Evolutionary conservation across 2,888 invertebrate species (phyloP), one percentile per base, ranked within the genome.

Genomic region (Pyrgus malvae): DNA sequence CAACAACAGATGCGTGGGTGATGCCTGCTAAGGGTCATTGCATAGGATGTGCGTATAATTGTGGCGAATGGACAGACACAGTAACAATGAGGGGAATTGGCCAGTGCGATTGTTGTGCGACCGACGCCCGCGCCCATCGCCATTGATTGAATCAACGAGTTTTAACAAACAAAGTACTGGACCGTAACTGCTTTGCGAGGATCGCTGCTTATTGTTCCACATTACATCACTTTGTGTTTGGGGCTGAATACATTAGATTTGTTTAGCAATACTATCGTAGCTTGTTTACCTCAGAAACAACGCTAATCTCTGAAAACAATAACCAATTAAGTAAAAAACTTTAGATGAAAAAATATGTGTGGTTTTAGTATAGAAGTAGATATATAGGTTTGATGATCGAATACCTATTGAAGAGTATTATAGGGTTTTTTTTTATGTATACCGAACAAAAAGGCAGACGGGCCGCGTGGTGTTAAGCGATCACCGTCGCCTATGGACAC

Each of bases 101-200:
- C 80, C 81, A 83, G 80, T 80, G 74, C 82, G 80, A 90, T 88
- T 87, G 86, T 90, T 86, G 85, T 88, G 88, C 86, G 87, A 86
- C 81, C 82, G 75, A 80, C 83, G 85, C 84, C 85, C 86, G 85
- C 86, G 77, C 87, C 86, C 85, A 86, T 78, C 64, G 76, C 80
- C 82, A 66, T 66, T 89, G 84, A 89, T 88, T 87, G 85, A 82
- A 80, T 84, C 83, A 81, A 78, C 78, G 79, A 76, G 73, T 83
- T 83, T 81, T 76, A 85, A 86, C 85, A 81, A 82, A 80, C 78
- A 80, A 76, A 64, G 67, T 76, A 80, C 80, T 83, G 74, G 67
- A 69, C 75, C 80, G 76, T 81, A 76, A 83, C 83, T 64, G 63
- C 65, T 71, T 69, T 59, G 71, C 68, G 65, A 64, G 64, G 51